Percentiles rank a stretch among this genome's conserved stretches.
Conservation (phyloP, 2,113 vertebrate species). For the Hydrolagus affinis region DNA sequence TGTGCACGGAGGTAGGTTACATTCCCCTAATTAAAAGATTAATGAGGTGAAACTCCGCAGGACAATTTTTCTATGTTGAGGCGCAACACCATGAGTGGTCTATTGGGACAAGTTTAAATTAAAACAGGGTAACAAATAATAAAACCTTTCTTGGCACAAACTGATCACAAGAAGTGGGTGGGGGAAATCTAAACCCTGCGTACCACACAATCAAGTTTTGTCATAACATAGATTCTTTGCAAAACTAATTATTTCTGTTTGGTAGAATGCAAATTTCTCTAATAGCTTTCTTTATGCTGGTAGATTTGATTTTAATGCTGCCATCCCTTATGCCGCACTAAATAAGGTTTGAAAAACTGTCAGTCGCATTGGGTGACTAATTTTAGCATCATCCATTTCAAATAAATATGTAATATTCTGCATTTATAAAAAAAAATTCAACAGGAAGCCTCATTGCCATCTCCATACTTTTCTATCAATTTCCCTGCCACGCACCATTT, state of each 20-base stretch:
- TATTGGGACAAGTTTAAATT: not conserved
- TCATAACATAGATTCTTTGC: too few species aligned
- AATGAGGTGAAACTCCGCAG: not conserved
- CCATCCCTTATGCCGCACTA: not conserved
- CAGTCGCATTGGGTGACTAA: not conserved
- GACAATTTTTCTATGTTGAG: not conserved
- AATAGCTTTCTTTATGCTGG: not conserved
- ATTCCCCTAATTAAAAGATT: too few species aligned
- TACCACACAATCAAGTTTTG: too few species aligned
- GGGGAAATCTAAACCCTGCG: too few species aligned
- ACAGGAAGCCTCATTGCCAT: not conserved
- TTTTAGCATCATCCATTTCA: not conserved
- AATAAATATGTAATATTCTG: not conserved
- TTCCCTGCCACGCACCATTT: conserved; percentile 17
- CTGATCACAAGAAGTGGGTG: too few species aligned
- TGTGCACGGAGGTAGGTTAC: too few species aligned
- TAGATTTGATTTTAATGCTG: not conserved
- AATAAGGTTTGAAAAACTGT: not conserved
- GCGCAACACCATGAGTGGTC: not conserved
- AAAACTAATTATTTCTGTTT: not conserved
- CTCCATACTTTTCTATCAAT: conserved; percentile 16
- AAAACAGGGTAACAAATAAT: too few species aligned
- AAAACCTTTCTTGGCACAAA: too few species aligned
- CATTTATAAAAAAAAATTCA: not conserved
- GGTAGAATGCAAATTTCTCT: not conserved